Percentiles rank a stretch among this genome's conserved stretches.
phyloP scores from a whole-genome alignment of 2,113 vertebrate genomes.

The Varanus komodoensis region DNA sequence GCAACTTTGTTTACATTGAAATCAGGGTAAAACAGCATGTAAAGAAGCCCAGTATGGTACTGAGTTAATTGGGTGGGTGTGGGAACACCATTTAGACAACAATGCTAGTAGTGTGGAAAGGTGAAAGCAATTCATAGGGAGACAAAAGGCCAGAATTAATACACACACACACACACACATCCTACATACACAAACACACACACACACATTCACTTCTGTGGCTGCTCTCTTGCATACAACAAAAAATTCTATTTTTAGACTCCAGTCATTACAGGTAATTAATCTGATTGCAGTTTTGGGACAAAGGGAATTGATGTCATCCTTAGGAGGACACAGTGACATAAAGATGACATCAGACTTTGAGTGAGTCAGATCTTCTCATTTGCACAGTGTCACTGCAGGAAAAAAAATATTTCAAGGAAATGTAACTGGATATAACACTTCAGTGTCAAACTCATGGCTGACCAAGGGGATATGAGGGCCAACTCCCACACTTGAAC shows the following conservation, averaged over 20 bases:
- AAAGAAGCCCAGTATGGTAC: neutral
- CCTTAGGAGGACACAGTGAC: constrained; percentile 9
- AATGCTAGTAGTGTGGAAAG: neutral
- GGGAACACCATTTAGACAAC: neutral
- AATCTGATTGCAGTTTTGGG: constrained; percentile 19
- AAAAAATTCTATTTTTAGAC: neutral
- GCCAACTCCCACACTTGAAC: neutral
- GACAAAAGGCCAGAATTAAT: neutral
- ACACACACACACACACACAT: neutral
- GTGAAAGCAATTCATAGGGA: neutral
- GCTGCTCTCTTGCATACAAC: neutral
- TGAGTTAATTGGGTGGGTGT: neutral
- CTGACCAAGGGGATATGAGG: constrained; percentile 29
- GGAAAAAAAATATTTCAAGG: constrained; percentile 31
- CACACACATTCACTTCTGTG: neutral
- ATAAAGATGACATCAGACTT: constrained; percentile 22
- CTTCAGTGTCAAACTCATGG: constrained; percentile 29
- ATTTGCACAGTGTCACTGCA: constrained; percentile 22
- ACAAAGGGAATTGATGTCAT: constrained; percentile 39
- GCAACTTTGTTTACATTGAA: neutral
- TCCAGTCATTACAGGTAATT: neutral
- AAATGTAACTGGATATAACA: neutral
- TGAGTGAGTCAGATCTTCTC: constrained; percentile 36
- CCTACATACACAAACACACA: neutral
- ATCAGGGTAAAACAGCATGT: neutral